These are phyloP conservation scores for Theonella swinhoei DNA, from an alignment of 37 sponge, comb jelly and placozoan species.

Conservation along the genomic window DNA sequence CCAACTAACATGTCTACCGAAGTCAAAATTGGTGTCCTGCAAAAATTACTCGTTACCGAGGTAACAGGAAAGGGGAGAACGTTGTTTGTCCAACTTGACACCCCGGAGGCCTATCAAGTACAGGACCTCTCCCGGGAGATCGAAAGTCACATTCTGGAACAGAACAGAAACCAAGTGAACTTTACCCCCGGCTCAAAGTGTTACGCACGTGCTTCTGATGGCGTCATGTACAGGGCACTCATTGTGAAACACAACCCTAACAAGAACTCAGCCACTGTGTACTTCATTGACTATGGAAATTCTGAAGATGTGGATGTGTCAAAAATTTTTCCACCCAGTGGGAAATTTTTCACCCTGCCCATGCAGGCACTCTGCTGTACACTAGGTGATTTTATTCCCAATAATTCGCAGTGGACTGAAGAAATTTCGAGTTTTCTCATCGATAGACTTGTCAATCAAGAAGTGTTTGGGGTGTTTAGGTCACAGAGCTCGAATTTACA, in stretches of 20 bases:
- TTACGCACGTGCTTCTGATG: constrained; percentile 43
- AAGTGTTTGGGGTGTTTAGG: constrained; percentile 30
- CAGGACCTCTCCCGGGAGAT: constrained; percentile 43
- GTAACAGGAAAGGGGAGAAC: constrained; percentile 7
- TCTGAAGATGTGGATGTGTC: constrained; percentile 33
- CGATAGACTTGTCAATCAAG: constrained; percentile 33
- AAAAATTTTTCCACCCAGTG: not conserved
- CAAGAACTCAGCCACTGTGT: constrained; percentile 21
- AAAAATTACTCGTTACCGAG: constrained; percentile 32
- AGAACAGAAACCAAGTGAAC: not conserved
- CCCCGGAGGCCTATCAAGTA: constrained; percentile 57
- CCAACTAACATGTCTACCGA: constrained; percentile 19
- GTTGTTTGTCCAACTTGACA: constrained; percentile 72
- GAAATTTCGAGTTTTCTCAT: not conserved
- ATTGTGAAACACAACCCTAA: not conserved
- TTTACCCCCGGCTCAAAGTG: constrained; percentile 19
- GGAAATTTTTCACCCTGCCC: constrained; percentile 3
- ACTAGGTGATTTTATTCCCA: constrained; percentile 49
- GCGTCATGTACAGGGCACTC: constrained; percentile 55
- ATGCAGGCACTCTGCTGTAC: constrained; percentile 63
- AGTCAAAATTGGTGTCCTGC: constrained; percentile 10
- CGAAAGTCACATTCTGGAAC: not conserved
- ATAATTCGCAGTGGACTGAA: not conserved
- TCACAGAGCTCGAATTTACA: not conserved
- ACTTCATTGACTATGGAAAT: constrained; percentile 82